These are phyloP conservation scores for Perithous albicinctus DNA, from an alignment of 2,888 invertebrate genomes.

Conservation along the genomic window DNA sequence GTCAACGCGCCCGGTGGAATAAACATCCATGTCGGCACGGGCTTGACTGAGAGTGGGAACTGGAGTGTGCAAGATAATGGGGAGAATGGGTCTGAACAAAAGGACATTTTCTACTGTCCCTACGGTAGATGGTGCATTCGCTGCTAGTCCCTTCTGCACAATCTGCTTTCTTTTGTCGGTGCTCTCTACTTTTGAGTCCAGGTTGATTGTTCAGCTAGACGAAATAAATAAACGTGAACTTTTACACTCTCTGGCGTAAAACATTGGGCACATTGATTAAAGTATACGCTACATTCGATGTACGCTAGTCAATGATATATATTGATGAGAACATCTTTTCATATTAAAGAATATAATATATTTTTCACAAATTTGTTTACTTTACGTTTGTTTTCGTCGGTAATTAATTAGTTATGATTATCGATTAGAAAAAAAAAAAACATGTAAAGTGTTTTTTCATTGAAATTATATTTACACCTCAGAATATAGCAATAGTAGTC, in stretches of 20 bases:
- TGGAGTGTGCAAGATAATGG: slow-evolving; percentile 50
- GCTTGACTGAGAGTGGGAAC: slow-evolving; percentile 33
- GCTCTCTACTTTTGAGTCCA: neutral
- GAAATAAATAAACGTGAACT: slow-evolving; percentile 27
- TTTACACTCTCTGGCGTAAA: neutral
- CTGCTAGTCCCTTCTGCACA: slow-evolving; percentile 33
- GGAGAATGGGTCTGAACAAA: slow-evolving; percentile 68
- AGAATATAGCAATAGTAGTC: no score
- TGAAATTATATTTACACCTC: no score
- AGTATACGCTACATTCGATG: neutral
- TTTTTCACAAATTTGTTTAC: no score
- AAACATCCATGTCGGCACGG: slow-evolving; percentile 65
- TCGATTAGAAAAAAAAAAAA: no score
- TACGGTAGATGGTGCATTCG: slow-evolving; percentile 46
- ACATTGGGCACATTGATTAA: neutral
- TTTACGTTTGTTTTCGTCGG: no score
- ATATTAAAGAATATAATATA: no score
- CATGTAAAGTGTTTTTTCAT: neutral
- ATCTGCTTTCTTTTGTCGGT: slow-evolving; percentile 26
- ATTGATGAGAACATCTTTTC: no score
- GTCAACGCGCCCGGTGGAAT: slow-evolving; percentile 65
- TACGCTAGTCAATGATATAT: no score
- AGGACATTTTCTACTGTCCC: slow-evolving; percentile 57
- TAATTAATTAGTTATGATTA: no score
- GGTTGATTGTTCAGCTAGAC: slow-evolving; percentile 27